Base-by-base conservation (phyloP, 2,797 vertebrate species). In the Rhabdomys pumilio region DNA sequence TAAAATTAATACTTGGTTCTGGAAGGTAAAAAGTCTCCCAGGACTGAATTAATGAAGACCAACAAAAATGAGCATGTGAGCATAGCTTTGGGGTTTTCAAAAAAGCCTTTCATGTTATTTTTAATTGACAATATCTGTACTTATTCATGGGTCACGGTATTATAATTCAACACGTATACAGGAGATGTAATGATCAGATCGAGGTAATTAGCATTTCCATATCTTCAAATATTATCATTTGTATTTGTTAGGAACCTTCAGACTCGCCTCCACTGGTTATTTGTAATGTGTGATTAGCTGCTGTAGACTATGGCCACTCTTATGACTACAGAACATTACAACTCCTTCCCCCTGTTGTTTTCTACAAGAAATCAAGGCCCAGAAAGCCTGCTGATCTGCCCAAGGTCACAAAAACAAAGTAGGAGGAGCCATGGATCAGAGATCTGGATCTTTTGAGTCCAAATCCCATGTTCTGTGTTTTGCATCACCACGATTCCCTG, bases 1-100 rank as follows among this genome's bases (percentile, higher is more conserved):
- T 88, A 50, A 93, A 91, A 96, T 93, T 81, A 97, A 95, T 96
- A 91, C 53, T 87, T 93, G 72, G 29, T 69, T 95, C 88, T 81
- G 69, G 59, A 93, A 96, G 59, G 83, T 87, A 89, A 96, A 44
- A 97, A 97, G 2, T 95, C 55, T 96, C 90, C 53, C 65, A 90
- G 19, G 67, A 85, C 55, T 79, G 50, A 92, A 80, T 79, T 75
- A 95, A 91, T 85, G 61, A 94, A 93, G 34, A 96, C 29, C 55
- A 84, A 75, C 59, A 91, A 85, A 90, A 91, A 96, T 95, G 82
- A 94, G 80, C 47, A 50, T 72, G 80, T 94, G 47, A 75, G 77
- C 53, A 96, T 38, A 92, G 50, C 47, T 91, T 95, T 91, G 65
- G 55, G 38, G 86, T 82, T 93, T 93, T 85, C 10, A 44, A 75